Base-by-base conservation (phyloP, 2,113 vertebrate genomes). In the Tenebrosternarchus preto region DNA sequence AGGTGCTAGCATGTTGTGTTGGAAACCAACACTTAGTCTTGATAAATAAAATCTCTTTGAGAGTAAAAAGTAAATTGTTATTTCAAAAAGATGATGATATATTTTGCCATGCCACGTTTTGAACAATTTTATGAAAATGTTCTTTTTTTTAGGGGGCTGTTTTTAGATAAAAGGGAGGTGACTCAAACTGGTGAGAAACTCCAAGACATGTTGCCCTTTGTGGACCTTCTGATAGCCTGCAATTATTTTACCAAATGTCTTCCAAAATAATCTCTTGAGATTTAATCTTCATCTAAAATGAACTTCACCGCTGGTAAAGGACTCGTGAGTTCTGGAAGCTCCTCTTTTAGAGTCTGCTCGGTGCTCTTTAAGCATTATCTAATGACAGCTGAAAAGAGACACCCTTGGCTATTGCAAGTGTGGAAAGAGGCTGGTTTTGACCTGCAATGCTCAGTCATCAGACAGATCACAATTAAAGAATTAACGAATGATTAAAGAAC, bases 361-460 rank as follows among this genome's bases (percentile, higher is more conserved):
- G 6, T 4, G 27, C 25, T 17, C 22, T 75, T 43, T 11, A 61
- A 60, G 73, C 20, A 19, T 69, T 66, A 31, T 72, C 61, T 50
- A 46, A 82, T 82, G 84, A 82, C 82, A 86, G 84, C 39, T 81
- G 63, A 83, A 87, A 84, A 60, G 68, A 88, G 86, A 0, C 56
- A 87, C 86, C 81, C 57, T 2, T 0, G 78, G 80, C 83, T 71
- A 46, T 82, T 57, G 1, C 66, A 72, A 88, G 73, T 80, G 77
- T 77, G 80, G 75, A 76, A 84, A 81, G 75, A 78, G 76, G 68
- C 43, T 57, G 68, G 69, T 64, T 55, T 4, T 57, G 17, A 29
- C 77, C 78, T 72, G 57, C 27, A 72, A 59, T 17, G 55, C 84
- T 50, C 75, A 72, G 55, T 79, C 77, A 43, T 76, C 56, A 57